phyloP scores from a whole-genome alignment of 2,797 vertebrate species.

The Mus spretus region DNA sequence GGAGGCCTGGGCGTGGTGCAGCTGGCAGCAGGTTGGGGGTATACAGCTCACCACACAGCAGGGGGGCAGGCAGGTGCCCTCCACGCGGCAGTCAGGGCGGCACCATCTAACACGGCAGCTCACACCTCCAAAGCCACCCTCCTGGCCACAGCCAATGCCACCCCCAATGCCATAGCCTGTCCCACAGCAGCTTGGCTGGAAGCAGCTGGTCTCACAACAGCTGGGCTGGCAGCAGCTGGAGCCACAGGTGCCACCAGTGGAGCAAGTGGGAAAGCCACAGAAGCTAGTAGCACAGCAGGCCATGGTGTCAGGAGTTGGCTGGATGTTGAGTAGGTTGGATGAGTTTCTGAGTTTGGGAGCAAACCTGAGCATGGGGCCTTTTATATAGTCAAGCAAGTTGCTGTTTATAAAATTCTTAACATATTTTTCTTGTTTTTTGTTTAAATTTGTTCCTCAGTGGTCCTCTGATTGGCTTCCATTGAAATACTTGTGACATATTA shows the following conservation, averaged over 20 bases:
- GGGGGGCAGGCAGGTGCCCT: slow-evolving; percentile 79
- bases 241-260: background rate
- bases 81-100: slow-evolving; percentile 79
- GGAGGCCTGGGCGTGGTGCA: slow-evolving; percentile 77
- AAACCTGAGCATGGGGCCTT: slow-evolving; percentile 22
- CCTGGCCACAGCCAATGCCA: background rate
- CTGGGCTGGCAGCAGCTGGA: slow-evolving; percentile 51
- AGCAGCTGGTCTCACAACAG: background rate
- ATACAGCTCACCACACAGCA: slow-evolving; percentile 77
- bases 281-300: slow-evolving; percentile 78
- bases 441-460: slow-evolving; percentile 71
- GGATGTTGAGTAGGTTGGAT: background rate
- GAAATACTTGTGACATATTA: slow-evolving; percentile 59
- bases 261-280: slow-evolving; percentile 77
- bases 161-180: background rate
- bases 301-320: slow-evolving; percentile 60
- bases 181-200: background rate
- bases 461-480: slow-evolving; percentile 72
- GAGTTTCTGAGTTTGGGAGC: slow-evolving; percentile 48
- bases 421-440: slow-evolving; percentile 80
- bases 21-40: slow-evolving; percentile 79
- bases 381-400: slow-evolving; percentile 69
- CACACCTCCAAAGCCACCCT: background rate
- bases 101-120: slow-evolving; percentile 78
- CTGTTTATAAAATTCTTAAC: slow-evolving; percentile 75